Evolutionary conservation across 2,113 vertebrate genomes (phyloP), one percentile per base, ranked within the genome.

Genomic region (Tupaia chinensis): DNA sequence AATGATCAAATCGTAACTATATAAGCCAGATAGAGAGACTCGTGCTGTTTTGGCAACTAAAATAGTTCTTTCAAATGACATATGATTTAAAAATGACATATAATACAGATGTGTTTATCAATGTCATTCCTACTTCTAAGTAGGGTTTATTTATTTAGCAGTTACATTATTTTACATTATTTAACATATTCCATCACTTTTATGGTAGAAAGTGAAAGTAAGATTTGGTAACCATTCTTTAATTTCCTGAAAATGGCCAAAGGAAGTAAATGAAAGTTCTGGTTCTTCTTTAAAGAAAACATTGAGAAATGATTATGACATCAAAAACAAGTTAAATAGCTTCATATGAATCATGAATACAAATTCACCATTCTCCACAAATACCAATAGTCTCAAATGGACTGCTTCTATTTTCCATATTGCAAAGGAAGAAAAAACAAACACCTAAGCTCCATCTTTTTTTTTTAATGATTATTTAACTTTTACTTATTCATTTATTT

Each of bases 141-240:
- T 73, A 73, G 20, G 69, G 20, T 22, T 95, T 77, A 73, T 82
- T 89, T 87, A 93, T 34, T 3, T 72, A 79, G 9, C 5, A 56
- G 69, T 5, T 94, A 44, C 27, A 25, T 54, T 81, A 6, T 85
- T 74, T 44, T 3, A 44, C 44, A 44, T 44, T n/a, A 84, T 80
- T 85, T 93, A 93, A 73, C 7, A 63, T 34, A 79, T 22, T 72
- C 53, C 66, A 68, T 87, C 17, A 79, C 32, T 94, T 96, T 87
- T 76, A 82, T 34, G 29, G 34, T 13, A 83, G 61, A 84, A 86
- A 17, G 25, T 54, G 34, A 53, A 76, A 74, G 25, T 69, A 25
- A 89, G 80, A 74, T 80, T 56, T 94, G 65, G 27, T 78, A 91
- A 65, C 14, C 17, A 83, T 72, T 91, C 15, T 65, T 86, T 69